Evolutionary conservation across 2,113 vertebrate species (phyloP), one percentile per base, ranked within the genome.

Genomic region (Halichoerus grypus): DNA sequence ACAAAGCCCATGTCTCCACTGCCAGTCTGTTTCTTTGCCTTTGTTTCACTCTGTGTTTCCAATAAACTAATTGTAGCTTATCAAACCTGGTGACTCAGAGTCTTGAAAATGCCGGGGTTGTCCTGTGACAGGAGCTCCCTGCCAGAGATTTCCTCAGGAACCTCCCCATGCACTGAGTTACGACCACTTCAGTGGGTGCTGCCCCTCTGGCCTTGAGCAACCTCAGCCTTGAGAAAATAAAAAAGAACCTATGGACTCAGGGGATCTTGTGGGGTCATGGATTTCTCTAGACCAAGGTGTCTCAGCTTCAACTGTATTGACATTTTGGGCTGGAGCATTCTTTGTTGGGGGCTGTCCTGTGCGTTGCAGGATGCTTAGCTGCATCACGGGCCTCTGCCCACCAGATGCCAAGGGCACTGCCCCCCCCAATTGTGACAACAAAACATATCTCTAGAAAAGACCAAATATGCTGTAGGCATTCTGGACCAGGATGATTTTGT

Each of bases 61-160:
- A 98, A 98, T 98, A 98, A 98, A 98, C 90, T 94, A 57, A 93
- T 59, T 94, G 95, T 88, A 97, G 97, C 81, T n/a, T 82, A 96
- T 97, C 94, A 83, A 97, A 94, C 14, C 26, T 79, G 71, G 8
- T 86, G 96, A 46, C 90, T 95, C 83, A 49, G 89, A 84, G 79
- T 97, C 88, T 95, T 83, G 81, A 84, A 77, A 92, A 59, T 46
- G 39, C n/a, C 33, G 33, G 33, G n/a, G 71, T 12, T 10, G 13
- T 57, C 33, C 61, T 79, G 33, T 36, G 86, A 19, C 11, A 39
- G 76, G 9, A 28, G 31, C 16, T 63, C 4, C 59, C 63, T 39
- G 61, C 61, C 39, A 16, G 65, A 24, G 10, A 36, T n/a, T 12
- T 63, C 31, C 76, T 91, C 51, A n/a, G 39, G 19, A 46, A 53